These are phyloP conservation scores for Zosterops pallidus DNA, from an alignment of 2,113 vertebrate genomes.

Conservation along the genomic window DNA sequence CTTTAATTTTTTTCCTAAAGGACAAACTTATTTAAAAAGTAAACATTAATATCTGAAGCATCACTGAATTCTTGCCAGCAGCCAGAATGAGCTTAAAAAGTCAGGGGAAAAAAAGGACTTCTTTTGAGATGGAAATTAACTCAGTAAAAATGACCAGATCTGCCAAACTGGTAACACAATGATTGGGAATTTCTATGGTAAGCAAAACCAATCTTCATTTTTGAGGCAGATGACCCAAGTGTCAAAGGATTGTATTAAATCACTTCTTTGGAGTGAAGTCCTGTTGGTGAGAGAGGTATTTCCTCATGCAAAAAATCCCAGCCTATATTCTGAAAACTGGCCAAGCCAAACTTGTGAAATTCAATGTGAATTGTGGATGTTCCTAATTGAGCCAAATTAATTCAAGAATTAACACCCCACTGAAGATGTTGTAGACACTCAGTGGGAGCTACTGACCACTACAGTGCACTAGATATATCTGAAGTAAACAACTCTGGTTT, in stretches of 20 bases:
- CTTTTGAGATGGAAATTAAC: slow-evolving; percentile 27
- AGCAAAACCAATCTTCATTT: neutral
- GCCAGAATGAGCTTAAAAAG: neutral
- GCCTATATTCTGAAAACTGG: neutral
- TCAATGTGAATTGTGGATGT: neutral
- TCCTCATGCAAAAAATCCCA: neutral
- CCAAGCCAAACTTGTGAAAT: neutral
- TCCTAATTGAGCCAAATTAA: neutral
- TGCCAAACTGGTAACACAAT: neutral
- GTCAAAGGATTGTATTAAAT: neutral
- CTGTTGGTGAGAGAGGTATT: neutral
- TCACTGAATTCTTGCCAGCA: slow-evolving; percentile 12
- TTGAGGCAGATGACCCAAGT: neutral
- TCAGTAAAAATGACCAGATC: neutral
- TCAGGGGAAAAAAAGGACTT: neutral
- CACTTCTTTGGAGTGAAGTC: neutral
- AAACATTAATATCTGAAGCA: neutral
- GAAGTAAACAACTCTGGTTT: neutral
- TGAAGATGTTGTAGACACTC: neutral
- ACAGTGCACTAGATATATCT: neutral
- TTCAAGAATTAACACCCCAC: neutral
- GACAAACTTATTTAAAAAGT: neutral
- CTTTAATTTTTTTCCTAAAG: too few relatives aligned
- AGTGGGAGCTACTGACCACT: neutral
- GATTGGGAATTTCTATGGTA: neutral